Evolutionary conservation across 2,113 vertebrate genomes (phyloP), one percentile per base, ranked within the genome.

Genomic region (Oryzias curvinotus): DNA sequence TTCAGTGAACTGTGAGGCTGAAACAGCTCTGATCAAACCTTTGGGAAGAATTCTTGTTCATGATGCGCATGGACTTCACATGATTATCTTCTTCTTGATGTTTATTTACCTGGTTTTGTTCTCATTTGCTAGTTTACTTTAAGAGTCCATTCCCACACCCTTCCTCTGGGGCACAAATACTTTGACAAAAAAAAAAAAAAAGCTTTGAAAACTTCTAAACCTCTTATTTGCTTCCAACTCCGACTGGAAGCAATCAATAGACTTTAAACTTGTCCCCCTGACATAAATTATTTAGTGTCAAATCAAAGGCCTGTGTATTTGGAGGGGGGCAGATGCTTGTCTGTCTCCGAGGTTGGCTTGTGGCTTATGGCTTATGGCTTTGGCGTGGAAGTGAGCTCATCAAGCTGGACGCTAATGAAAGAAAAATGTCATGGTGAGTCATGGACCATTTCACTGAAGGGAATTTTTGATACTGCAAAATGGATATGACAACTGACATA

Each of bases 351-450:
- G 23, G 73, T 80, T 84, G 83, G 79, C 81, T 59, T 30, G 42
- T 25, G 71, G 80, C 36, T 78, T 52, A 83, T 64, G 73, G 80
- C 52, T 62, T 57, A 83, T 64, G 73, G 80, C 52, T 62, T 57
- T 65, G 72, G 71, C n/a, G 21, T 5, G 64, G 78, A 87, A 71
- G 67, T 79, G 73, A 83, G 75, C 77, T 78, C 84, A 84, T 86
- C 64, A 78, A 70, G 80, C 80, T 77, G 78, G 85, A 81, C 45
- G 75, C 47, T 62, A 82, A 81, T 78, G 66, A 86, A 83, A 86
- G 80, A 57, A 51, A 76, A 60, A 63, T 66, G 73, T 69, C 59
- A 57, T 77, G 45, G 68, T 46, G 71, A 57, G 62, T 75, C 79
- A 57, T 61, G 67, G 53, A 63, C 44, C 52, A 36, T 73, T 72